Conservation (phyloP, 1,140 invertebrate genomes). For the Carcinoscorpius rotundicauda region DNA sequence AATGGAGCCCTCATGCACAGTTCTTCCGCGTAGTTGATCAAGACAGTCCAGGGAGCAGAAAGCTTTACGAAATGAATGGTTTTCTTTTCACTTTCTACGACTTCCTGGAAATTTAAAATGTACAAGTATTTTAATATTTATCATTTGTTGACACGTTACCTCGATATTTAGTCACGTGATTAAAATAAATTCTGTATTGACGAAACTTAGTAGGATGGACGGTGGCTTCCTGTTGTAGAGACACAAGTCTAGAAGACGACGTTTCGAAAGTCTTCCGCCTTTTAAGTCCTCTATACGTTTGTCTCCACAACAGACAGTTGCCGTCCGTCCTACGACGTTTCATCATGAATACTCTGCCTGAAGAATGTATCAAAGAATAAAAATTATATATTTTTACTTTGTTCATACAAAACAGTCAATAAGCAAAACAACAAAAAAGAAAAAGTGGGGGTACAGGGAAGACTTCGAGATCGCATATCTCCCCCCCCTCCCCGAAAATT, state of each 20-base stretch:
- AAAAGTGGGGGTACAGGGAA: no score
- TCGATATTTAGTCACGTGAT: not conserved
- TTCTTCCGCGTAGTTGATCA: slow-evolving; percentile 45
- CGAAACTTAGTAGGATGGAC: no score
- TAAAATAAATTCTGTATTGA: no score
- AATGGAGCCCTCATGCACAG: slow-evolving; percentile 44
- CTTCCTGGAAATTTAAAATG: slow-evolving; percentile 29
- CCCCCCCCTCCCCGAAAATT: no score
- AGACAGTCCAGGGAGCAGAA: slow-evolving; percentile 43
- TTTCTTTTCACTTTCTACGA: slow-evolving; percentile 30
- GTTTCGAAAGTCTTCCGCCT: not conserved
- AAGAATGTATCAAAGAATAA: no score
- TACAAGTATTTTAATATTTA: not conserved
- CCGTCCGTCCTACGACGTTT: no score
- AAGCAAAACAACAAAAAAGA: no score
- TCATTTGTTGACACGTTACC: not conserved
- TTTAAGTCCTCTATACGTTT: not conserved
- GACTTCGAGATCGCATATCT: no score
- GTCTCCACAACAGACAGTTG: not conserved
- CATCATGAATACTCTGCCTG: no score
- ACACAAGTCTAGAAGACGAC: slow-evolving; percentile 6
- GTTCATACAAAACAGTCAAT: no score
- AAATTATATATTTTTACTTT: no score
- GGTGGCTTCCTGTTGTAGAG: not conserved
- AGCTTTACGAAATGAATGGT: slow-evolving; percentile 44